phyloP scores from a whole-genome alignment of 1,140 invertebrate species.

The Trichomalopsis sarcophagae region DNA sequence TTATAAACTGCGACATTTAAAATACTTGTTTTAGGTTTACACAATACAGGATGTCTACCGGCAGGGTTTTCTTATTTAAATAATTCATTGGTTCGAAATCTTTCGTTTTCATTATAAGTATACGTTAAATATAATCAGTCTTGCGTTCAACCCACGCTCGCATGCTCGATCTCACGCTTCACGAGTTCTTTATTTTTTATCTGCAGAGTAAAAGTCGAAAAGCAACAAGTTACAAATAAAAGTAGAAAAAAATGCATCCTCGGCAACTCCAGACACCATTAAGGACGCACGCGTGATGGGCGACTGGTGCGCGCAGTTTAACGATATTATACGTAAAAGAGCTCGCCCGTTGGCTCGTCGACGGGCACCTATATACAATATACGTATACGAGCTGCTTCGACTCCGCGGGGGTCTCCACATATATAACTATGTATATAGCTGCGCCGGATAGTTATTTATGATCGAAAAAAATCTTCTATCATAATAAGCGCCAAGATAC shows the following conservation, averaged over 20 bases:
- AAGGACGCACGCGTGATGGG: constrained; percentile 52
- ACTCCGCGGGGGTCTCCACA: constrained; percentile 64
- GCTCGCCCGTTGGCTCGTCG: constrained; percentile 53
- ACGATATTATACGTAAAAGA: constrained; percentile 59
- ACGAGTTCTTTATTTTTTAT: constrained; percentile 10
- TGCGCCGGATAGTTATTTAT: constrained; percentile 68
- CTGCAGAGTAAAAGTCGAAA: constrained; percentile 21
- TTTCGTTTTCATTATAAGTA: background rate
- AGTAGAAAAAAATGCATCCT: constrained; percentile 18
- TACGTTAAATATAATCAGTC: constrained; percentile 1
- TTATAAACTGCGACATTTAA: background rate
- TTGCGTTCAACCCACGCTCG: background rate
- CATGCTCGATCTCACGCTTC: background rate
- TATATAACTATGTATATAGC: constrained; percentile 10
- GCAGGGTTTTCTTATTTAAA: background rate
- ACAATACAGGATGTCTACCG: too few species aligned
- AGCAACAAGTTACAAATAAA: constrained; percentile 46
- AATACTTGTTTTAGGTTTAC: too few species aligned
- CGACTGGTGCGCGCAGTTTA: constrained; percentile 57
- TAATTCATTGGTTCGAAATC: background rate
- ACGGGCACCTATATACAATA: constrained; percentile 32
- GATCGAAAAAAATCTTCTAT: constrained; percentile 69
- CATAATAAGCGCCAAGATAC: constrained; percentile 69
- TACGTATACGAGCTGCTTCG: constrained; percentile 57
- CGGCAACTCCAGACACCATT: constrained; percentile 51